Evolutionary conservation across 2,113 vertebrate species (phyloP), one percentile per base, ranked within the genome.

Genomic region (Passer domesticus): DNA sequence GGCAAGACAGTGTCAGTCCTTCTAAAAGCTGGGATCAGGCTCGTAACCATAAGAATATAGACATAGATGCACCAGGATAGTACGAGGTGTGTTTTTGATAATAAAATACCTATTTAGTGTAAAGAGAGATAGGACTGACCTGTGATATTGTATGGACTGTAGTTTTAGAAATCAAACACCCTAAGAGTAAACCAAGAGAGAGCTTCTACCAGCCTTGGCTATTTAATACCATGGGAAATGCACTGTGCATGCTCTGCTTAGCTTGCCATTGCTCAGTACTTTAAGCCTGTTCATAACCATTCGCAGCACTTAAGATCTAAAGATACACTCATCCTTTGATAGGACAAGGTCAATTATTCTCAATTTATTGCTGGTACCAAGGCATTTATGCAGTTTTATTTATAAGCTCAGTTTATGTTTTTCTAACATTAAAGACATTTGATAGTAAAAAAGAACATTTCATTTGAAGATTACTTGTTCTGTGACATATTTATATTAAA

Each of bases 291-390:
- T 93, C 89, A 69, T 90, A 96, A 80, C 94, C 39, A 17, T 91
- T 96, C 89, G 64, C 87, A 91, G 84, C 92, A 78, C 88, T 96
- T 92, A 89, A 93, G 72, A 92, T 96, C 95, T 97, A 96, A 97
- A 97, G 94, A 92, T 95, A 97, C 69, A 94, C 97, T 90, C 95
- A 97, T 97, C 95, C 80, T 97, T 96, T 96, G 91, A 97, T 95
- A 95, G 92, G 94, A 97, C 95, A 92, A 98, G 94, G 97, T 97
- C 95, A 98, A 90, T 98, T 98, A 94, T 97, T 97, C 91, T 96
- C 92, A 91, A 97, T 97, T 94, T 97, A 97, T 96, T 97, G 91
- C 81, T 15, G 30, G 70, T 89, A 80, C 80, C 95, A 43, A 92
- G 84, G 90, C 70, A 31, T 97, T 98, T 96, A 92, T 97, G 83